phyloP scores from a whole-genome alignment of 1,140 invertebrate species.

The Telenomus remus region DNA sequence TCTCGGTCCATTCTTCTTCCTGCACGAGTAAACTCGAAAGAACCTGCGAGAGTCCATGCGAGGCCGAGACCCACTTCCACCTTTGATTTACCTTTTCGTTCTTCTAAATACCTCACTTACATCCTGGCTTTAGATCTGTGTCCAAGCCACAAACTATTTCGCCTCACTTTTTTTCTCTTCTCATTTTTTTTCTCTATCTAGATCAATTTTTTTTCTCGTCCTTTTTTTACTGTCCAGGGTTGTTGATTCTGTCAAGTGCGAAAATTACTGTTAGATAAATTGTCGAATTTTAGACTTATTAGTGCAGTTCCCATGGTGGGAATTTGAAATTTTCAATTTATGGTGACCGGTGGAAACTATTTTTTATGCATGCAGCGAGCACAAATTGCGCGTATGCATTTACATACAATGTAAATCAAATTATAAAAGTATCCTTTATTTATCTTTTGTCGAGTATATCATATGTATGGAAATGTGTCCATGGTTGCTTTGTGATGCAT shows the following conservation, averaged over 20 bases:
- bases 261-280: too few species aligned
- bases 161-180: constrained; percentile 20
- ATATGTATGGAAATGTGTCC: constrained; percentile 14
- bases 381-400: too few species aligned
- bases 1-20: constrained; percentile 69
- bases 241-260: too few species aligned
- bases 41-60: constrained; percentile 68
- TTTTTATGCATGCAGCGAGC: too few species aligned
- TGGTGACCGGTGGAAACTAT: too few species aligned
- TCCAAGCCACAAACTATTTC: constrained; percentile 39
- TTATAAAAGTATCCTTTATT: constrained; percentile 3
- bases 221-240: too few species aligned
- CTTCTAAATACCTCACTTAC: constrained; percentile 51
- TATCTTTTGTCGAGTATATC: constrained; percentile 3
- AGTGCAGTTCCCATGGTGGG: too few species aligned
- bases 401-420: constrained; percentile 15
- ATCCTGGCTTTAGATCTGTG: constrained; percentile 39
- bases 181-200: constrained; percentile 15
- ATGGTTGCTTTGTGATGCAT: constrained; percentile 1
- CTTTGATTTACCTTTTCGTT: constrained; percentile 63
- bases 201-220: background rate
- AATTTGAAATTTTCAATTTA: too few species aligned
- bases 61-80: constrained; percentile 59
- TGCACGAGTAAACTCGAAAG: constrained; percentile 73
- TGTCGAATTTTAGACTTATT: too few species aligned